These are phyloP conservation scores for Heterodera schachtii DNA, from an alignment of 1,140 invertebrate species.

Conservation along the genomic window DNA sequence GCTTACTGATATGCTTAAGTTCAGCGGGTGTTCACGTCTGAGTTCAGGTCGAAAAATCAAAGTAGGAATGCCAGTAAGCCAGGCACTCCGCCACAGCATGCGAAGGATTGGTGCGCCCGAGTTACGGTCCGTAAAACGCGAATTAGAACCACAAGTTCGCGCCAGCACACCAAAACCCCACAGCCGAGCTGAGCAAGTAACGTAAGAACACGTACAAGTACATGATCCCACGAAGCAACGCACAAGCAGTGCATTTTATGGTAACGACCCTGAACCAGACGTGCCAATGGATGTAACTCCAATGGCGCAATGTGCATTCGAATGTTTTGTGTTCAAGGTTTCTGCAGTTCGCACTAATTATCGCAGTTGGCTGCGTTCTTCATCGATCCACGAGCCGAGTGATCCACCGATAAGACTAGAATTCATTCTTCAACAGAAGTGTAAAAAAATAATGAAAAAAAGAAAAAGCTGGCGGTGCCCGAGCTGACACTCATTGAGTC, in stretches of 20 bases:
- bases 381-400: constrained; percentile 79
- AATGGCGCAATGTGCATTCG: constrained; percentile 77
- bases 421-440: constrained; percentile 29
- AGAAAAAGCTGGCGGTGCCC: constrained; percentile 40
- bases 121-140: no score
- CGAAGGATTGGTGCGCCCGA: no score
- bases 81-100: no score
- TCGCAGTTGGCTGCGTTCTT: constrained; percentile 79
- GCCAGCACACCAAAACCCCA: constrained; percentile 68
- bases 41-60: no score
- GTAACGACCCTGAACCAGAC: constrained; percentile 70
- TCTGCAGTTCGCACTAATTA: constrained; percentile 80
- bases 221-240: constrained; percentile 70
- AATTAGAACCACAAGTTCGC: constrained; percentile 52
- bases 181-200: constrained; percentile 69
- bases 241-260: constrained; percentile 10
- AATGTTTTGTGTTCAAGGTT: constrained; percentile 79
- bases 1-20: no score
- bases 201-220: no score
- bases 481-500: constrained; percentile 40
- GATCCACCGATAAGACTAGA: constrained; percentile 71
- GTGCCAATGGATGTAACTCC: constrained; percentile 69
- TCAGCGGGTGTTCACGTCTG: no score
- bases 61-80: no score
- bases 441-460: constrained; percentile 28